These are phyloP conservation scores for Campoplex nolae DNA, from an alignment of 2,888 invertebrate genomes.

Conservation along the genomic window DNA sequence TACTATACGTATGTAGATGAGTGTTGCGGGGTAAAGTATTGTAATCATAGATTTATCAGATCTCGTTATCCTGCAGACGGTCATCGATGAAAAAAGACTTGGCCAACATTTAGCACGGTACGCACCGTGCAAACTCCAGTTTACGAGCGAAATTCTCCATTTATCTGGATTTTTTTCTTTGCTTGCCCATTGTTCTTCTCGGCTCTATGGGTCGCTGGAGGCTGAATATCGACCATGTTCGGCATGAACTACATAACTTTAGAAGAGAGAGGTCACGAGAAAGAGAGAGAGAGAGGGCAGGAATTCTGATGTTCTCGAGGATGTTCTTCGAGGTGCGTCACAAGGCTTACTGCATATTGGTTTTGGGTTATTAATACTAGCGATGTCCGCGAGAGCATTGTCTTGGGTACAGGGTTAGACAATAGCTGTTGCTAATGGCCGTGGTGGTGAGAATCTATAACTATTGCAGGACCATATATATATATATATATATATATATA, in stretches of 20 bases:
- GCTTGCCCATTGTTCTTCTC: slow-evolving; percentile 53
- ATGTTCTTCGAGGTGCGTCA: slow-evolving; percentile 66
- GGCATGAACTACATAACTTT: slow-evolving; percentile 43
- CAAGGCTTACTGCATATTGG: slow-evolving; percentile 77
- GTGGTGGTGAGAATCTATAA: slow-evolving; percentile 70
- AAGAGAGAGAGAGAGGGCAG: background rate
- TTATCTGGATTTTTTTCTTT: slow-evolving; percentile 61
- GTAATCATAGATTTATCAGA: background rate
- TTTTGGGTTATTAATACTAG: slow-evolving; percentile 79
- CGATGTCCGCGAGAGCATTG: slow-evolving; percentile 75
- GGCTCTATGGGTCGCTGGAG: slow-evolving; percentile 23
- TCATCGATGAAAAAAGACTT: background rate
- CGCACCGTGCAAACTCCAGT: background rate
- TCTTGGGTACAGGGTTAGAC: slow-evolving; percentile 70
- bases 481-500: slow-evolving; percentile 43
- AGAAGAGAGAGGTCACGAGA: background rate
- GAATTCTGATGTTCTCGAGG: slow-evolving; percentile 53
- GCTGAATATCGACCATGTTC: slow-evolving; percentile 51
- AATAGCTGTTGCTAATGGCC: slow-evolving; percentile 77
- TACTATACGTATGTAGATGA: too few relatives aligned
- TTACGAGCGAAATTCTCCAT: slow-evolving; percentile 53
- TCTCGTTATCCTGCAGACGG: background rate
- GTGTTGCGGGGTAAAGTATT: background rate
- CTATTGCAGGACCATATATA: slow-evolving; percentile 23
- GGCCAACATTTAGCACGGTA: background rate